These are phyloP conservation scores for Nasonovia ribisnigri DNA, from an alignment of 2,888 invertebrate species.

Conservation along the genomic window DNA sequence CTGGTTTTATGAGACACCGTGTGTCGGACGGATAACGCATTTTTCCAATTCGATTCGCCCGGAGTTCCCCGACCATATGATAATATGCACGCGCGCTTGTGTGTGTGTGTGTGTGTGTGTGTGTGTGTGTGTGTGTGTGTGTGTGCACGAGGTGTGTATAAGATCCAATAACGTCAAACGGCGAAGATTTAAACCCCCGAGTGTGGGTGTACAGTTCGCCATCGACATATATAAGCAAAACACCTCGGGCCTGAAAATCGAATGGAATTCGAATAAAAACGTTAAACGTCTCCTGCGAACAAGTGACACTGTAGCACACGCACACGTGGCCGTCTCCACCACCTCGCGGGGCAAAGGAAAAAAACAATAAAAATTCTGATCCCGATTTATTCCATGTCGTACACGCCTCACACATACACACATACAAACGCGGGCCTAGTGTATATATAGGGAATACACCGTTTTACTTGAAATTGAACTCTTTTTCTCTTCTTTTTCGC, in stretches of 20 bases:
- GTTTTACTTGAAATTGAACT: slow-evolving; percentile 60
- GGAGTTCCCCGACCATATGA: not conserved
- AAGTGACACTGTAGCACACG: slow-evolving; percentile 21
- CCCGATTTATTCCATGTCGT: slow-evolving; percentile 59
- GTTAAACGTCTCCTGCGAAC: slow-evolving; percentile 52
- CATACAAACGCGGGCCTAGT: not conserved
- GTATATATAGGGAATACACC: not conserved
- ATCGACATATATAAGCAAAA: slow-evolving; percentile 35
- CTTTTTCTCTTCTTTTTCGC: not conserved
- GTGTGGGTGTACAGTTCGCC: not conserved
- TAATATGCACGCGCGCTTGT: not conserved
- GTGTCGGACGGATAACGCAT: slow-evolving; percentile 27
- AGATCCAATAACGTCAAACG: slow-evolving; percentile 64
- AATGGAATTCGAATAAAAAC: slow-evolving; percentile 65
- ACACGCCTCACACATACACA: not conserved
- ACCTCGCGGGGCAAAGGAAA: slow-evolving; percentile 12
- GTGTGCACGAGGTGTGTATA: slow-evolving; percentile 28
- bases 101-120: not conserved
- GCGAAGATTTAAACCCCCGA: slow-evolving; percentile 39
- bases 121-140: not conserved
- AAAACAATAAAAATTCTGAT: slow-evolving; percentile 65
- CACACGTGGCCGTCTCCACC: not conserved
- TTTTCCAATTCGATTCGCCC: slow-evolving; percentile 46
- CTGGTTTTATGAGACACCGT: slow-evolving; percentile 33
- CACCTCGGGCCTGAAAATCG: slow-evolving; percentile 48